Conservation (phyloP, 2,888 invertebrate species). For the Agriopis aurantiaria region DNA sequence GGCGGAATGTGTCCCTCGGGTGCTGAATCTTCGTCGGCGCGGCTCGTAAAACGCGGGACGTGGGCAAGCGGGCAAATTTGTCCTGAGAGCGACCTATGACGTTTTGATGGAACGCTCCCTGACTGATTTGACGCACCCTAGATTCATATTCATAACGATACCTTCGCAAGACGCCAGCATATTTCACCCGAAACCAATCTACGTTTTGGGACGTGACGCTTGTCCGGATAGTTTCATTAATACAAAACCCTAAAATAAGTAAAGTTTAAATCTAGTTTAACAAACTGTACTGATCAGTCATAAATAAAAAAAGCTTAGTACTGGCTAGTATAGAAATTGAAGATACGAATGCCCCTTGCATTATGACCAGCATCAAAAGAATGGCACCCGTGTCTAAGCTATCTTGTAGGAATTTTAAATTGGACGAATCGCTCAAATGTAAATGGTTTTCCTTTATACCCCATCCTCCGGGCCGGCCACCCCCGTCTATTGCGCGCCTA, state of each 20-base stretch:
- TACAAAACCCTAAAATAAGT: conserved; percentile 46
- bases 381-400: conserved; percentile 86
- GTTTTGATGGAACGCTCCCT: conserved; percentile 84
- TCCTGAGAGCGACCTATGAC: conserved; percentile 86
- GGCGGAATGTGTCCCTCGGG: conserved; percentile 85
- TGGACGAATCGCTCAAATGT: conserved; percentile 88
- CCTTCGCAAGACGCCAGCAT: conserved; percentile 68
- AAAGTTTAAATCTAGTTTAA: neutral
- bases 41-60: conserved; percentile 86
- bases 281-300: neutral
- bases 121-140: conserved; percentile 81
- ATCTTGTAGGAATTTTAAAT: conserved; percentile 88
- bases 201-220: conserved; percentile 59
- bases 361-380: conserved; percentile 83
- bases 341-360: conserved; percentile 72
- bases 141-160: conserved; percentile 85
- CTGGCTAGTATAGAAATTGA: conserved; percentile 43
- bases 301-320: neutral
- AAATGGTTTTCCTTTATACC: conserved; percentile 88
- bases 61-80: conserved; percentile 86
- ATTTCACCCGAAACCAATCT: conserved; percentile 67
- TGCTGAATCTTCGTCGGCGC: conserved; percentile 86
- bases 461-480: conserved; percentile 84
- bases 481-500: conserved; percentile 85
- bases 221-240: conserved; percentile 55